Evolutionary conservation across 2,888 invertebrate genomes (phyloP).

Genomic region (Sinodicranocentrus sp.): DNA sequence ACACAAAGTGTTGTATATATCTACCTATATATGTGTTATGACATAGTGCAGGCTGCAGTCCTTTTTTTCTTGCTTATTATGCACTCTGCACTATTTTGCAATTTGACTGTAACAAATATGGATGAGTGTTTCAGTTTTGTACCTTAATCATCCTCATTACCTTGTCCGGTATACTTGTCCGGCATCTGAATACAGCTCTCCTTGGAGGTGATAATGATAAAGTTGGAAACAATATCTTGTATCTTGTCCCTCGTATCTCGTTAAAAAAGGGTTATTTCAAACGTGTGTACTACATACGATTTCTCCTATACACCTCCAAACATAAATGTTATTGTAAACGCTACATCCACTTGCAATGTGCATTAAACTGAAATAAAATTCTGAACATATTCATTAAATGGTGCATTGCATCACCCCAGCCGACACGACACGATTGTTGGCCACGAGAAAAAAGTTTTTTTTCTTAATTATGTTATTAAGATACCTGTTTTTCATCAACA

Average conservation of each 20-base stretch:
- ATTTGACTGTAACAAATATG: conserved; percentile 1
- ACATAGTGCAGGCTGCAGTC: no score
- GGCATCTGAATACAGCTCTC: background rate
- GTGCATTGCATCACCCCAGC: background rate
- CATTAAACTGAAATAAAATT: conserved; percentile 16
- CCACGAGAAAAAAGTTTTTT: no score
- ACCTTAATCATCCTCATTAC: no score
- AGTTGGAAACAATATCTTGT: no score
- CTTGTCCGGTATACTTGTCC: background rate
- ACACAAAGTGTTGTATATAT: background rate
- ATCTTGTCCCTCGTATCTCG: background rate
- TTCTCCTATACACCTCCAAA: background rate
- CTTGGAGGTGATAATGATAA: background rate
- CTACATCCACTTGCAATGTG: background rate
- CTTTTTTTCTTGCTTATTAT: background rate
- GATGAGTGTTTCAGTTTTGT: no score
- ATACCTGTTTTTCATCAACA: conserved; percentile 49
- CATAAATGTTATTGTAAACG: background rate
- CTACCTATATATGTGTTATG: no score
- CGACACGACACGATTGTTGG: background rate
- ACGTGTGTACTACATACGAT: background rate
- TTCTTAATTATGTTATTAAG: conserved; percentile 44
- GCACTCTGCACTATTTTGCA: conserved; percentile 1
- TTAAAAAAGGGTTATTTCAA: conserved; percentile 17
- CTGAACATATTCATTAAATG: conserved; percentile 5